phyloP scores from a whole-genome alignment of 2,113 vertebrate species.

The Pristiophorus japonicus region DNA sequence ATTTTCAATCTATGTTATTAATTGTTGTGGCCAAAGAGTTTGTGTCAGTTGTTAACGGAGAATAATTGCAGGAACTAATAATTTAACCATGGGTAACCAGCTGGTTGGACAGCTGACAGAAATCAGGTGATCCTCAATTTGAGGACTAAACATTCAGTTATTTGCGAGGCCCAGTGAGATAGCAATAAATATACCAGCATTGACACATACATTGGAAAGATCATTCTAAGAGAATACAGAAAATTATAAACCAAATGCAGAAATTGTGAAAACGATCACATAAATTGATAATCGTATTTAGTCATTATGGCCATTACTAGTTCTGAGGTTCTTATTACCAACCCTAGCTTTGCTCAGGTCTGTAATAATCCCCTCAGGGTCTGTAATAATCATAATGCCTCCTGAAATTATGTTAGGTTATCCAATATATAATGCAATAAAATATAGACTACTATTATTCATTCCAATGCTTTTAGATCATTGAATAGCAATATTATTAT shows the following conservation, averaged over 20 bases:
- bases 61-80: neutral
- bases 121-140: neutral
- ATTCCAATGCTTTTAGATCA: neutral
- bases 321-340: conserved; percentile 8
- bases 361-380: neutral
- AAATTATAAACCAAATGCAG: neutral
- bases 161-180: neutral
- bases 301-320: neutral
- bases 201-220: no score
- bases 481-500: neutral
- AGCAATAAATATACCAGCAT: neutral
- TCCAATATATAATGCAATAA: conserved; percentile 10
- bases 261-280: neutral
- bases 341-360: neutral
- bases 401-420: neutral
- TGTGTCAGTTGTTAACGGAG: neutral
- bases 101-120: neutral
- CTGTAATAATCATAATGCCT: conserved; percentile 8
- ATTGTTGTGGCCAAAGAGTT: neutral
- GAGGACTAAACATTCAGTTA: neutral
- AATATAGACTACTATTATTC: neutral
- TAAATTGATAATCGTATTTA: conserved; percentile 15
- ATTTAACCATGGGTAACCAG: neutral
- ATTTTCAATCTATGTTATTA: neutral
- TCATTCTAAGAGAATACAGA: no score